Conservation (phyloP, 2,113 vertebrate genomes). For the Festucalex cinctus region DNA sequence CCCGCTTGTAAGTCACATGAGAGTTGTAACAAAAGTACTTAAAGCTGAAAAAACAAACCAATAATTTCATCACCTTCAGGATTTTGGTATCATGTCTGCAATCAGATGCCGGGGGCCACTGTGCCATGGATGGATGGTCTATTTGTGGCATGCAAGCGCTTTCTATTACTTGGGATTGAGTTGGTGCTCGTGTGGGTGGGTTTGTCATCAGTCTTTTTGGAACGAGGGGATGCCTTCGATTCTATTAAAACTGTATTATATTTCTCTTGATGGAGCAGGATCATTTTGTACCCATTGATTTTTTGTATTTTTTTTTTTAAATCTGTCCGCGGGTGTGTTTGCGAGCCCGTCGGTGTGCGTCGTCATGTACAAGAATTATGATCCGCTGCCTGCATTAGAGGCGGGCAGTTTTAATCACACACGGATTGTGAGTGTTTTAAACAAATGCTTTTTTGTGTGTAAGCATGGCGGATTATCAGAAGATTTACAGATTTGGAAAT, state of each 20-base stretch:
- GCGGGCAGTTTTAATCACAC: conserved; percentile 70
- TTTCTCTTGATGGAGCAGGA: conserved; percentile 55
- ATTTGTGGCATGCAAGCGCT: conserved; percentile 35
- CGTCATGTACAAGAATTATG: conserved; percentile 55
- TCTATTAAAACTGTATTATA: conserved; percentile 51
- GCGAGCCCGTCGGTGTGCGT: conserved; percentile 20
- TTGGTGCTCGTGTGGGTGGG: conserved; percentile 23
- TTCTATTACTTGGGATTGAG: conserved; percentile 29
- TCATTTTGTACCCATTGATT: conserved; percentile 59
- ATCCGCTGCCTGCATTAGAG: conserved; percentile 49
- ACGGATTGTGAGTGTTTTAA: conserved; percentile 68
- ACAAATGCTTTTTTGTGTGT: conserved; percentile 66
- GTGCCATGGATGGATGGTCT: conserved; percentile 17
- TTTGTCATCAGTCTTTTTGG: conserved; percentile 43
- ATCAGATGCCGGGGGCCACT: conserved; percentile 19
- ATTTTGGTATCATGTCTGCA: conserved; percentile 24
- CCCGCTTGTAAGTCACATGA: conserved; percentile 14
- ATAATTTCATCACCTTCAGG: conserved; percentile 30
- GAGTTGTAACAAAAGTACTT: conserved; percentile 25
- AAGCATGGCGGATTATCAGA: conserved; percentile 71
- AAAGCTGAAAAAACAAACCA: conserved; percentile 7
- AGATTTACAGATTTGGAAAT: conserved; percentile 74
- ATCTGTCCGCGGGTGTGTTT: conserved; percentile 29
- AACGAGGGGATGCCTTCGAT: conserved; percentile 42
- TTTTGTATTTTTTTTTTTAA: conserved; percentile 61